These are phyloP conservation scores for Drosophila elegans DNA, from an alignment of 1,140 invertebrate genomes.

Conservation along the genomic window DNA sequence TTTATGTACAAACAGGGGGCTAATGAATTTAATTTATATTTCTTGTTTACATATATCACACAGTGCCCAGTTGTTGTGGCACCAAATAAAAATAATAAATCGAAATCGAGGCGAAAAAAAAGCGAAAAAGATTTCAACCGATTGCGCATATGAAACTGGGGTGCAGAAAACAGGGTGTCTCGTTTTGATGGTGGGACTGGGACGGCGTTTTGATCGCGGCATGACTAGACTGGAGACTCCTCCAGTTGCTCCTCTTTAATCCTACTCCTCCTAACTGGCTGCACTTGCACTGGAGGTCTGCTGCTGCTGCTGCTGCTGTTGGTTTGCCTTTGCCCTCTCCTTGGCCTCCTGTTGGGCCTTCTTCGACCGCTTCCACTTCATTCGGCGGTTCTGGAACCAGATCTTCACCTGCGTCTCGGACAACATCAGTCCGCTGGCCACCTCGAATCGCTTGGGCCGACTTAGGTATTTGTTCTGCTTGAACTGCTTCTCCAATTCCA, in stretches of 20 bases:
- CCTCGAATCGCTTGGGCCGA: slow-evolving; percentile 98
- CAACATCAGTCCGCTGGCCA: slow-evolving; percentile 98
- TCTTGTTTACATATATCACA: slow-evolving; percentile 77
- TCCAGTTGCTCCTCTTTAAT: slow-evolving; percentile 9
- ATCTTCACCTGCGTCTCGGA: slow-evolving; percentile 99
- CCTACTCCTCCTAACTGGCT: slow-evolving; percentile 56
- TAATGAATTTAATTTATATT: slow-evolving; percentile 69
- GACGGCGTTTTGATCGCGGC: slow-evolving; percentile 57
- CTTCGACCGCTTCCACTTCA: slow-evolving; percentile 98
- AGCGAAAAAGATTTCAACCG: slow-evolving; percentile 59
- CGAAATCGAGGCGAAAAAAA: slow-evolving; percentile 23
- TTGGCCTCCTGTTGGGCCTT: slow-evolving; percentile 93
- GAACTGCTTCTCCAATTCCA: slow-evolving; percentile 99
- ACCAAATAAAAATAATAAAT: slow-evolving; percentile 48
- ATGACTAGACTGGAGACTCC: slow-evolving; percentile 58
- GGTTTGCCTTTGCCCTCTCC: slow-evolving; percentile 78
- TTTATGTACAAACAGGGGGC: slow-evolving; percentile 65
- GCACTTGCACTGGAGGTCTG: slow-evolving; percentile 52
- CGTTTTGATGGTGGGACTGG: slow-evolving; percentile 56
- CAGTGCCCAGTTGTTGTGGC: slow-evolving; percentile 49
- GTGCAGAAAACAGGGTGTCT: slow-evolving; percentile 59
- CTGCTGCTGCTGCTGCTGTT: slow-evolving; percentile 67
- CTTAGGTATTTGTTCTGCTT: slow-evolving; percentile 99
- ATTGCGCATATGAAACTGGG: slow-evolving; percentile 67
- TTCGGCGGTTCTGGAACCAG: slow-evolving; percentile 97